A percentile compares a stretch with the other conserved stretches of the same genome.
phyloP scores from a whole-genome alignment of 2,113 vertebrate genomes.

The Leptobrachium ailaonicum region DNA sequence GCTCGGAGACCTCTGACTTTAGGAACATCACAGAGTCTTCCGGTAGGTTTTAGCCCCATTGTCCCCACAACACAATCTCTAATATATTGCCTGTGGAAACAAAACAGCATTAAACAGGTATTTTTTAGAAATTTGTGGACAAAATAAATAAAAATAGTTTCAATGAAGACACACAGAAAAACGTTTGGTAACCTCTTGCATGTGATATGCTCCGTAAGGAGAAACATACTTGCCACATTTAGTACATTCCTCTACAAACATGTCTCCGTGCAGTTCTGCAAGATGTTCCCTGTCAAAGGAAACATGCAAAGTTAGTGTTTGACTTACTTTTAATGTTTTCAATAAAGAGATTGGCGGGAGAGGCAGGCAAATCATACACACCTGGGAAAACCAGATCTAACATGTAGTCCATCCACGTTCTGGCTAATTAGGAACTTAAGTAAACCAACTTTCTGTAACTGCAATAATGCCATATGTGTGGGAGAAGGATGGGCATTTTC shows the following conservation, averaged over 20 bases:
- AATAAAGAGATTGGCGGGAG: background rate
- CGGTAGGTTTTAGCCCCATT: constrained; percentile 94
- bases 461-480: constrained; percentile 92
- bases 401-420: constrained; percentile 92
- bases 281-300: constrained; percentile 76
- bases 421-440: constrained; percentile 94
- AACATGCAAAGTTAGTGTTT: background rate
- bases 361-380: constrained; percentile 52
- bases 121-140: background rate
- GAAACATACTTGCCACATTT: constrained; percentile 90
- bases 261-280: constrained; percentile 96
- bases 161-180: background rate
- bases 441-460: constrained; percentile 82
- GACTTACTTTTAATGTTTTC: background rate
- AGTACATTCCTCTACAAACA: constrained; percentile 95
- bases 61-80: constrained; percentile 87
- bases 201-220: too few relatives aligned
- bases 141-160: background rate
- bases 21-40: constrained; percentile 83
- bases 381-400: constrained; percentile 94
- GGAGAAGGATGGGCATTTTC: constrained; percentile 85
- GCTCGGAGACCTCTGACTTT: constrained; percentile 87
- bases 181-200: too few relatives aligned
- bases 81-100: constrained; percentile 82
- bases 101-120: background rate